These are phyloP conservation scores for Anoplolepis gracilipes DNA, from an alignment of 1,140 invertebrate species.

Conservation along the genomic window DNA sequence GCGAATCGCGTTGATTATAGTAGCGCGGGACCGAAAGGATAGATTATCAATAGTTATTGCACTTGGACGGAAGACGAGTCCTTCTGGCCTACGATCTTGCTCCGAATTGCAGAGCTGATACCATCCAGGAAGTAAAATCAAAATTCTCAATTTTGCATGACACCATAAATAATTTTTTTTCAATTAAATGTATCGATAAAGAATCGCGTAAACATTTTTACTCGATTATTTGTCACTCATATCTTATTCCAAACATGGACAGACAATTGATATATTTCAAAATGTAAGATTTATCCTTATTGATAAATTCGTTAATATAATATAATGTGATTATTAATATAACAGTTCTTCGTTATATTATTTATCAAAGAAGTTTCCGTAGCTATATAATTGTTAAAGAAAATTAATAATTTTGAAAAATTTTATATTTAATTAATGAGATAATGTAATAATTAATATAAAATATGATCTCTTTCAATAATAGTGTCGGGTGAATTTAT, in stretches of 20 bases:
- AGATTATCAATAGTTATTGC: conserved; percentile 69
- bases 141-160: background rate
- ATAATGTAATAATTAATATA: too few species aligned
- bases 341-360: too few species aligned
- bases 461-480: background rate
- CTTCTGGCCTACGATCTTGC: conserved; percentile 63
- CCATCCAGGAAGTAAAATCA: conserved; percentile 44
- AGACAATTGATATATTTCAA: too few species aligned
- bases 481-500: background rate
- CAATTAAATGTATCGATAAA: background rate
- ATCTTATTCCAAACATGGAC: too few species aligned
- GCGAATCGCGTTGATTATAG: background rate
- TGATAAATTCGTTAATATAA: too few species aligned
- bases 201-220: background rate
- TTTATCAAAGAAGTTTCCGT: too few species aligned
- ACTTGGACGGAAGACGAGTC: conserved; percentile 70
- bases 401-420: too few species aligned
- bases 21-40: conserved; percentile 44
- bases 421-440: too few species aligned
- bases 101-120: conserved; percentile 40
- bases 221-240: too few species aligned
- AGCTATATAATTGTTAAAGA: too few species aligned
- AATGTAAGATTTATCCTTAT: too few species aligned
- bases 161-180: background rate
- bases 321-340: too few species aligned